Conservation (phyloP, 1,140 invertebrate species). For the Diorhabda elongata region DNA sequence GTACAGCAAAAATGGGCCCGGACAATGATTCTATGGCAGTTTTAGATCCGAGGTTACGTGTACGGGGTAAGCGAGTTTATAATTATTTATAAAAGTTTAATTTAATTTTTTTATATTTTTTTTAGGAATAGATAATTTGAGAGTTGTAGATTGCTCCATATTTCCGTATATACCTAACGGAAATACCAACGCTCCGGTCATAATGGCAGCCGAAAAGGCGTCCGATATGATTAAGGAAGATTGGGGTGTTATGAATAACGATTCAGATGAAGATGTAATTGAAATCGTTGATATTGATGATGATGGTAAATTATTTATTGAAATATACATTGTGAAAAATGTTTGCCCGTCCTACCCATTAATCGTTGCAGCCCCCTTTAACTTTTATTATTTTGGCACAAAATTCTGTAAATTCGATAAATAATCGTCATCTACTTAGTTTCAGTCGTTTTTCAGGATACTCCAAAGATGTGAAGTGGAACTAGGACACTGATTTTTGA, state of each 20-base stretch:
- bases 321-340: too few species aligned
- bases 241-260: slow-evolving; percentile 41
- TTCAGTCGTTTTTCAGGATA: too few species aligned
- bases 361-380: too few species aligned
- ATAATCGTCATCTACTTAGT: too few species aligned
- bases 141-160: slow-evolving; percentile 75
- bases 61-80: slow-evolving; percentile 41
- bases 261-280: slow-evolving; percentile 20
- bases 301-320: background rate
- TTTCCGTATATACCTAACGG: slow-evolving; percentile 71
- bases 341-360: too few species aligned
- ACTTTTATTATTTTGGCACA: too few species aligned
- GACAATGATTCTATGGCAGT: slow-evolving; percentile 57
- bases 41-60: slow-evolving; percentile 62
- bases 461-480: too few species aligned
- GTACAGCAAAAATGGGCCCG: slow-evolving; percentile 75
- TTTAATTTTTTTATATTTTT: background rate
- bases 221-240: slow-evolving; percentile 66
- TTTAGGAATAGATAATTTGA: slow-evolving; percentile 61
- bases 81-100: too few species aligned
- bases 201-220: slow-evolving; percentile 77
- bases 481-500: too few species aligned
- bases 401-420: too few species aligned
- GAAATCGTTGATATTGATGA: slow-evolving; percentile 11
- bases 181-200: slow-evolving; percentile 72